Base-by-base conservation (phyloP, 2,888 invertebrate species). In the Amiota communis region DNA sequence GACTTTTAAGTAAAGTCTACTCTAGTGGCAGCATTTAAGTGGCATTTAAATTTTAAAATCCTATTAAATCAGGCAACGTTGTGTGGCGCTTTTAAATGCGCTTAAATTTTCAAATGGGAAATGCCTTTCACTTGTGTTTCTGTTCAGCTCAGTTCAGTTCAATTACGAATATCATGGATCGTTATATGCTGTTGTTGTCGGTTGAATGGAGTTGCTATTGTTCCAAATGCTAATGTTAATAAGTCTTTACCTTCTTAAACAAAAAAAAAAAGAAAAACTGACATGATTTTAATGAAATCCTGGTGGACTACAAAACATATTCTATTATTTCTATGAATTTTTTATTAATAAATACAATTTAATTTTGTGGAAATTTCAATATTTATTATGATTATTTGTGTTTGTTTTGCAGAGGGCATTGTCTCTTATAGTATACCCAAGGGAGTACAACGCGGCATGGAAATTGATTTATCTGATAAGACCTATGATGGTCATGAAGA, bases 341-440 rank as follows among this genome's bases (percentile, higher is more conserved):
- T 2, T n/a, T n/a, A n/a, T n/a, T 23, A 23, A 23, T 17, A 20
- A 12, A 51, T 49, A 20, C 13, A 6, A 36, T 68, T 17, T 53
- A 17, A 8, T 63, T 63, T n/a, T 0, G 23, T 53, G 23, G 11
- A 47, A 61, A 49, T 36, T 49, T 56, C 36, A 49, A 46, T 36
- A 12, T 8, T 57, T 20, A 59, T 20, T 56, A 47, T 36, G 6
- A 36, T 36, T 6, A 6, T 36, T 36, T 36, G 6, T 6, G 8
- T 63, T 49, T 4, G 11, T 15, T 49, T 82, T 77, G 48, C 91
- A 95, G 96, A 95, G 87, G 95, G 95, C 71, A 91, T 96, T 75
- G 89, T 95, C 79, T 93, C 94, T 78, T 97, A 97, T 90, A 92
- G 93, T 80, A 93, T 95, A 91, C 94, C 94, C 48, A 94, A 94